Conservation (phyloP, 2,113 vertebrate genomes). For the Oreochromis aureus region DNA sequence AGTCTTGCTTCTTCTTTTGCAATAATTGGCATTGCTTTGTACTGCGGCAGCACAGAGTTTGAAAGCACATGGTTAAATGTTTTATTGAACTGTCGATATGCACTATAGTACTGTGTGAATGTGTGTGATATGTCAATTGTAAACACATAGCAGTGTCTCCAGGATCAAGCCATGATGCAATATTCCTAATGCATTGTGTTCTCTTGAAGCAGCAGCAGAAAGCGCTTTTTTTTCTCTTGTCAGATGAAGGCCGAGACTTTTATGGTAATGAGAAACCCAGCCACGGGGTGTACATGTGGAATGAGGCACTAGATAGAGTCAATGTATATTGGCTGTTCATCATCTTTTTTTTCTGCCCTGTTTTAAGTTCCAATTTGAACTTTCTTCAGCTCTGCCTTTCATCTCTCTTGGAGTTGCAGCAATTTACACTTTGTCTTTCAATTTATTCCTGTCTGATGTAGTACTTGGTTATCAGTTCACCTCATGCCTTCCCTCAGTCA, state of each 20-base stretch:
- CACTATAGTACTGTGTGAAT: constrained; percentile 12
- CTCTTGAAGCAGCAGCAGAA: constrained; percentile 49
- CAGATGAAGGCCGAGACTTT: constrained; percentile 70
- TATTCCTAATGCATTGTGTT: constrained; percentile 49
- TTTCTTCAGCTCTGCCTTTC: constrained; percentile 61
- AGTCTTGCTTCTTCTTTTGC: not conserved
- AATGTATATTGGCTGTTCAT: constrained; percentile 71
- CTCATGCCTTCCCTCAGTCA: constrained; percentile 36
- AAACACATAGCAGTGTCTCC: constrained; percentile 32
- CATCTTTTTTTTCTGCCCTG: constrained; percentile 39
- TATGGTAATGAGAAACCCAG: constrained; percentile 72
- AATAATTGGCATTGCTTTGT: constrained; percentile 26
- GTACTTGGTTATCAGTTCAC: constrained; percentile 63
- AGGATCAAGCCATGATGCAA: constrained; percentile 54
- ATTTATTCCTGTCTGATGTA: constrained; percentile 59
- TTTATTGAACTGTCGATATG: not conserved
- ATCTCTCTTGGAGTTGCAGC: constrained; percentile 60
- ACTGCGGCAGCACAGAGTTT: not conserved
- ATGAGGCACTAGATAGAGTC: constrained; percentile 68
- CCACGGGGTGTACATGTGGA: constrained; percentile 67
- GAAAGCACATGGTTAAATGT: not conserved
- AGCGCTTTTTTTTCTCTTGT: constrained; percentile 53
- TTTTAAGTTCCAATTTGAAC: constrained; percentile 70
- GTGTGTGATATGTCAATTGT: constrained; percentile 38
- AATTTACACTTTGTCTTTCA: constrained; percentile 68